Conservation (phyloP, 2,113 vertebrate species). For the Pimephales promelas region DNA sequence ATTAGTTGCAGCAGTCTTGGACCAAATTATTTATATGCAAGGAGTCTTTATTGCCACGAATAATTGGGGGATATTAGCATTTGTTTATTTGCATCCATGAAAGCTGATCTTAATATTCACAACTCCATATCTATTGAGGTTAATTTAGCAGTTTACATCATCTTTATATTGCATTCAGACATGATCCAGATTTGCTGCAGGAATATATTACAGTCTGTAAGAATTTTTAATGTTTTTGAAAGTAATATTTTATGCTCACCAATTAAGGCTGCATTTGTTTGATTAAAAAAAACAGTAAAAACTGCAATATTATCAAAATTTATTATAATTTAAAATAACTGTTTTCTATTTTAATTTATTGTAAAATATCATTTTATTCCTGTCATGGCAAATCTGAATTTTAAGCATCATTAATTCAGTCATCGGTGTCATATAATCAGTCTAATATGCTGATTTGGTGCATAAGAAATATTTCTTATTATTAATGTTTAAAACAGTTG, state of each 20-base stretch:
- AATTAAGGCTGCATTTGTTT: neutral
- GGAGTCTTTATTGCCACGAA: conserved; percentile 66
- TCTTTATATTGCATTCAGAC: conserved; percentile 46
- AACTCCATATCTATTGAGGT: conserved; percentile 62
- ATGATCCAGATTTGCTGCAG: neutral
- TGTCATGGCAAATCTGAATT: neutral
- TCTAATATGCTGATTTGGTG: neutral
- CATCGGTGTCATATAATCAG: neutral
- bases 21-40: conserved; percentile 73
- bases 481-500: neutral
- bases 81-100: conserved; percentile 75
- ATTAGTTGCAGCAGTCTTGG: conserved; percentile 63
- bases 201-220: neutral
- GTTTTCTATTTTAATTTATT: neutral
- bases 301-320: neutral
- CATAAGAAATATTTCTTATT: neutral
- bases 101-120: conserved; percentile 71
- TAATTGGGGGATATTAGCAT: conserved; percentile 78
- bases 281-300: neutral
- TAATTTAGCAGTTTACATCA: conserved; percentile 55
- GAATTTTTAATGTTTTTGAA: neutral
- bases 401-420: neutral
- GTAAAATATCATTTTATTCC: neutral
- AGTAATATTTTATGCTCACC: neutral
- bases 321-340: neutral